Evolutionary conservation across 2,113 vertebrate species (phyloP), one percentile per base, ranked within the genome.

Genomic region (Leiothrix lutea): DNA sequence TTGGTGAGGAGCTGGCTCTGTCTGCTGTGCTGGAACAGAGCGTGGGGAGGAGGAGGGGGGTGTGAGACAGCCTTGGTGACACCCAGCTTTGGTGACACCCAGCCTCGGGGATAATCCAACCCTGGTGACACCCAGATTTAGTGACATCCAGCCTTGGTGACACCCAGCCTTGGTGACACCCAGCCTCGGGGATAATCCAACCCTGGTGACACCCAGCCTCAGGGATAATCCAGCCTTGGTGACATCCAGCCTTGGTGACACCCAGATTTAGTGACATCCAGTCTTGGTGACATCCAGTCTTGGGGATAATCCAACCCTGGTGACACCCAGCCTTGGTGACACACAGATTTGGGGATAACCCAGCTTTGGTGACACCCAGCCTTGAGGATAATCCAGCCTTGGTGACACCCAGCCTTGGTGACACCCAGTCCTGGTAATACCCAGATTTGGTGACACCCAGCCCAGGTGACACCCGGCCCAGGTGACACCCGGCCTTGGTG

Each of bases 11-110:
- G 42, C 14, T 3, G 4, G 38, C 24, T n/a, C 6, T n/a, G 69
- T 24, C 23, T 12, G 35, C 35, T 33, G 79, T 8, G 3, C 38
- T 31, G 62, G 33, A 26, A 12, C 36, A 38, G 38, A 23, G 8
- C n/a, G 0, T 0, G 6, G 58, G 0, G 64, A 21, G 45, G 38
- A n/a, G 80, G 47, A 29, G 0, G 10, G 23, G 35, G 67, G 58
- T 8, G 57, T 26, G 11, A 42, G 33, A 56, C 61, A 24, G 7
- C 2, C 0, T 16, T 44, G 40, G 61, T 23, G 40, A 11, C 7
- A 42, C 1, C 42, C 38, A 31, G 29, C 3, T 1, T 5, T 65
- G 21, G 29, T 33, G 38, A 23, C 3, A 44, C 1, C 5, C 29
- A 44, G 6, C 3, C n/a, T n/a, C n/a, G n/a, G n/a, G n/a, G n/a